Evolutionary conservation across 2,797 vertebrate genomes (phyloP).

Genomic region (Takifugu ocellatus): DNA sequence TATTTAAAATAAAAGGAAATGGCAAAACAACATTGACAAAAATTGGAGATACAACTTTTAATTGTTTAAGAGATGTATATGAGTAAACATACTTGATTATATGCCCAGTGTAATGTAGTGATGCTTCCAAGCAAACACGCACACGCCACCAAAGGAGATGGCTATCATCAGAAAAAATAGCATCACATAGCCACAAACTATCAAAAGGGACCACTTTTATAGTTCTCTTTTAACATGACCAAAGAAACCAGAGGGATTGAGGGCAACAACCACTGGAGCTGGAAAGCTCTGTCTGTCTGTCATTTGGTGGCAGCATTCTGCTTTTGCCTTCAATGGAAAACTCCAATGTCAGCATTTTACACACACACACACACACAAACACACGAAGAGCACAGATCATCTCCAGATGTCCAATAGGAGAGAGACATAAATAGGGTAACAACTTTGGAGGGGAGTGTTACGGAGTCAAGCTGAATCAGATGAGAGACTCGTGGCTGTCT

Average conservation of each 20-base stretch:
- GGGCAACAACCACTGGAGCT: neutral
- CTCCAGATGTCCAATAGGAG: slow-evolving; percentile 70
- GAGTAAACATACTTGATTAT: no score
- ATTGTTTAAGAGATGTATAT: no score
- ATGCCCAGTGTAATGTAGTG: no score
- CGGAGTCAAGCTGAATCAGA: slow-evolving; percentile 37
- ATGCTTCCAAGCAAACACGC: no score
- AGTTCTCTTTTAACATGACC: no score
- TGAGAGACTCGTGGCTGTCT: slow-evolving; percentile 34
- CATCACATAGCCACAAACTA: no score
- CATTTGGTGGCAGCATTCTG: neutral
- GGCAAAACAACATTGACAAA: no score
- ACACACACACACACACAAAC: slow-evolving; percentile 30
- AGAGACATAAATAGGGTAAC: slow-evolving; percentile 58
- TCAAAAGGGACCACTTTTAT: no score
- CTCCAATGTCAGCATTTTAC: slow-evolving; percentile 41
- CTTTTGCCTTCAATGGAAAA: slow-evolving; percentile 23
- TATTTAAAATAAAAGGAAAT: no score
- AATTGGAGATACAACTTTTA: no score
- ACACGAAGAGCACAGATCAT: slow-evolving; percentile 42
- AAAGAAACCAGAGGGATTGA: neutral
- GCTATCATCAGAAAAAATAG: no score
- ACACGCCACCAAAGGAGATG: no score
- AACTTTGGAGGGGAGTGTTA: slow-evolving; percentile 29
- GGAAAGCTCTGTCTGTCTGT: neutral